Evolutionary conservation across 2,797 vertebrate species (phyloP).

Genomic region (Acipenser oxyrinchus): DNA sequence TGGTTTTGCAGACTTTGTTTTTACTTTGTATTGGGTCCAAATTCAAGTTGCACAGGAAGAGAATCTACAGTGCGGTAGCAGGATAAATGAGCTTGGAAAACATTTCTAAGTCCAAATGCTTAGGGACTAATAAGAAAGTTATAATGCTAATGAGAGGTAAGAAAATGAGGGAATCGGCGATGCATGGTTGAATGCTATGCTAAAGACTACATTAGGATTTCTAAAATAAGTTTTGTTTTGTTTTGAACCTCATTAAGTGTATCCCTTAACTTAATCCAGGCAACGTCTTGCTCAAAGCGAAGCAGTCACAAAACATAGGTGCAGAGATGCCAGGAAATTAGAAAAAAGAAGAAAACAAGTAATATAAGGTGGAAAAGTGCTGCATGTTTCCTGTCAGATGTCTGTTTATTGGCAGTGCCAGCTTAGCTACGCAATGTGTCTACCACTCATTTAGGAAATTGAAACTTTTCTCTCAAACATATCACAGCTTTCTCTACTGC

Average conservation of each 20-base stretch:
- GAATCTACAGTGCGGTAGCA: no score
- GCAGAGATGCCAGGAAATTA: not conserved
- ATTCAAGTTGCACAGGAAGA: no score
- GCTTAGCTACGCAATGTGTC: slow-evolving; percentile 20
- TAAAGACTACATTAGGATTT: no score
- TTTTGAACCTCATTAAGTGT: not conserved
- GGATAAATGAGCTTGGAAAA: no score
- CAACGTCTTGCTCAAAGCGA: not conserved
- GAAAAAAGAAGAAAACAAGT: slow-evolving; percentile 14
- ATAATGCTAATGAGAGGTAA: no score
- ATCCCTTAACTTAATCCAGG: not conserved
- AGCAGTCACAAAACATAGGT: not conserved
- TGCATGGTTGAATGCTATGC: no score
- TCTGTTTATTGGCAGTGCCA: slow-evolving; percentile 23
- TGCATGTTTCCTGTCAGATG: slow-evolving; percentile 27
- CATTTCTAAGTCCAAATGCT: no score
- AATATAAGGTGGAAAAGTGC: slow-evolving; percentile 30
- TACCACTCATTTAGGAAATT: slow-evolving; percentile 26
- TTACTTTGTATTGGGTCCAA: no score
- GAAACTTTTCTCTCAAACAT: slow-evolving; percentile 26
- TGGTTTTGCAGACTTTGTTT: no score
- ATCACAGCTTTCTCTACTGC: slow-evolving; percentile 26
- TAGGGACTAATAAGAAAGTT: no score
- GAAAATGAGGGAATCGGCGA: no score
- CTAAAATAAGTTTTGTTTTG: not conserved